Evolutionary conservation across 2,888 invertebrate genomes (phyloP).

Genomic region (Eilema caniola): DNA sequence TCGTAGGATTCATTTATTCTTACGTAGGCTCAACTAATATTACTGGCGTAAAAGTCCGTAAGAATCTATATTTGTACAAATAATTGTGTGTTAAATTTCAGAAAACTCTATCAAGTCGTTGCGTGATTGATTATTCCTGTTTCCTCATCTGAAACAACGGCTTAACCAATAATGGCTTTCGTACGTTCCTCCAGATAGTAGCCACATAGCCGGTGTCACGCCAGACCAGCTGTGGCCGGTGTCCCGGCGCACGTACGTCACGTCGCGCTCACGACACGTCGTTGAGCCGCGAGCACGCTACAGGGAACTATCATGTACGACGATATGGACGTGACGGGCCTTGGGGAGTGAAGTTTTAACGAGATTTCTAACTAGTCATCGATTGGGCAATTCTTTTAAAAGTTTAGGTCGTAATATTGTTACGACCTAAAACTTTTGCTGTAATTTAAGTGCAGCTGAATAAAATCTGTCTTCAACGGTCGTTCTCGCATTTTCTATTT

Average conservation of each 20-base stretch:
- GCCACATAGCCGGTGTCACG: not conserved
- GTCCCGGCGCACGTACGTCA: constrained; percentile 1
- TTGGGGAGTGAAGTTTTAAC: not conserved
- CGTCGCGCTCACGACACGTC: too few species aligned
- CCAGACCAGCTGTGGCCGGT: not conserved
- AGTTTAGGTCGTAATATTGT: not conserved
- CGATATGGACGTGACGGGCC: not conserved
- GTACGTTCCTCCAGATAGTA: not conserved
- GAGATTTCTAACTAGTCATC: not conserved
- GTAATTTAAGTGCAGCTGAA: too few species aligned
- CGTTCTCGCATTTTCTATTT: too few species aligned
- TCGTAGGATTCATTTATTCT: too few species aligned
- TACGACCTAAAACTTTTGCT: too few species aligned
- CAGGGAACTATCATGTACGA: constrained; percentile 11
- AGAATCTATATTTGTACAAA: not conserved
- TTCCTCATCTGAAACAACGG: not conserved
- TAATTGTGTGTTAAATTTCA: too few species aligned
- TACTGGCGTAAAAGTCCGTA: not conserved
- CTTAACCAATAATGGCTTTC: not conserved
- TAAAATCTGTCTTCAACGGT: too few species aligned
- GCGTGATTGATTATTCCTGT: not conserved
- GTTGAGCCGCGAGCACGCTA: not conserved
- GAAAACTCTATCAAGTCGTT: not conserved
- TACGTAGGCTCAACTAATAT: not conserved
- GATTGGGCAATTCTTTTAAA: not conserved